Evolutionary conservation across 2,113 vertebrate genomes (phyloP), one percentile per base, ranked within the genome.

Genomic region (Urocynchramus pylzowi): DNA sequence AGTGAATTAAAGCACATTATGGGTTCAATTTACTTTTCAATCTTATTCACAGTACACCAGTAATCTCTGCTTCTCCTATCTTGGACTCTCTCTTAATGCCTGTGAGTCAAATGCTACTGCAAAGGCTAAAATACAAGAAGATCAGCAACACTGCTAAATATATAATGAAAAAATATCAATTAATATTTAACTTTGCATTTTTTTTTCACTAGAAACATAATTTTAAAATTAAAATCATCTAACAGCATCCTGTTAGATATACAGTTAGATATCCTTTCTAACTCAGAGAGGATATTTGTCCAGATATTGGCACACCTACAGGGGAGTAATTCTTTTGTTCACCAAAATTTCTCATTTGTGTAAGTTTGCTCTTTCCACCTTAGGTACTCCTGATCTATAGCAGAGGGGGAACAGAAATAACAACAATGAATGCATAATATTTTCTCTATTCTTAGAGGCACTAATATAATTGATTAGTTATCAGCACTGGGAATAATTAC

Each of bases 401-500:
- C 0, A 8, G 44, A 78, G 23, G 24, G 35, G 11, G 9, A 69
- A 44, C n/a, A 84, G 68, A 81, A 89, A 74, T 30, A 88, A 44
- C 27, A 85, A 68, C 17, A 52, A 1, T 45, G 64, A 92, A 74
- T 65, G 37, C 15, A 5, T 64, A 89, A 79, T 27, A 64, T 63
- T 78, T 91, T 87, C 56, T 54, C n/a, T 91, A 56, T 63, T 94
- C 57, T 89, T 78, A 91, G 47, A 94, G 61, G 61, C 65, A 84
- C 33, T 89, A 87, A 87, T 84, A 45, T 71, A 92, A 78, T 42
- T 93, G 80, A 87, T 88, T 78, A 91, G 64, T 68, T 94, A 95
- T 60, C 56, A 84, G 57, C 73, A 87, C 16, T 64, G 81, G 64
- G 91, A 92, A 92, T 68, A 96, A 95, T 94, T 78, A 96, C 41